A percentile compares a stretch with the other conserved stretches of the same genome.
phyloP scores from a whole-genome alignment of 1,140 invertebrate species.

The Psilanteris sp. region DNA sequence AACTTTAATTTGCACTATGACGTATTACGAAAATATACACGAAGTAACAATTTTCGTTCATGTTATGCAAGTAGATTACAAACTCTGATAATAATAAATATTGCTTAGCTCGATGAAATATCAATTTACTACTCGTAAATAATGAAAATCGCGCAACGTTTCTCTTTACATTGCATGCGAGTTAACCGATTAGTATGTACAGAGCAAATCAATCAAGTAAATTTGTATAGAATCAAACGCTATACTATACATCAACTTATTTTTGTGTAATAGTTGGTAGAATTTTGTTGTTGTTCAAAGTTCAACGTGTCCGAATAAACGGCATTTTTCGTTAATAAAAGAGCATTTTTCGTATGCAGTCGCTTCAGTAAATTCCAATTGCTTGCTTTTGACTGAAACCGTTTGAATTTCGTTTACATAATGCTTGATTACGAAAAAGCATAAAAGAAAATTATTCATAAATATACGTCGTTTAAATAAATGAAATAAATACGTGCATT shows the following conservation, averaged over 20 bases:
- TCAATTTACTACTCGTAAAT: slow-evolving; percentile 28
- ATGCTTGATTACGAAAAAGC: slow-evolving; percentile 14
- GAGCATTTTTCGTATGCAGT: slow-evolving; percentile 17
- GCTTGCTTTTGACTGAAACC: slow-evolving; percentile 13
- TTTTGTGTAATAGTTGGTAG: slow-evolving; percentile 21
- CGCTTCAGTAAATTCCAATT: slow-evolving; percentile 12
- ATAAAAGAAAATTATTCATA: slow-evolving; percentile 4
- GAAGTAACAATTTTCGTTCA: slow-evolving; percentile 3
- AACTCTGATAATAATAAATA: slow-evolving; percentile 38
- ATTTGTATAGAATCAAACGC: slow-evolving; percentile 39
- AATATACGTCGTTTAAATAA: neutral
- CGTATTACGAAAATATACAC: too few relatives aligned
- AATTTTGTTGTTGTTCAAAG: slow-evolving; percentile 41
- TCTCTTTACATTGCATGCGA: slow-evolving; percentile 31
- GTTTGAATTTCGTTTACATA: slow-evolving; percentile 16
- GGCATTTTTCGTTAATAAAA: slow-evolving; percentile 22
- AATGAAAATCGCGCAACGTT: slow-evolving; percentile 21
- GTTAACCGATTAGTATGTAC: slow-evolving; percentile 35
- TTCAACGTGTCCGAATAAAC: slow-evolving; percentile 3
- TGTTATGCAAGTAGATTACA: slow-evolving; percentile 8
- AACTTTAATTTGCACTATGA: too few relatives aligned
- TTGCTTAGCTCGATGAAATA: slow-evolving; percentile 39
- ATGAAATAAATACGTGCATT: neutral
- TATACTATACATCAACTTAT: slow-evolving; percentile 28
- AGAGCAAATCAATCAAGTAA: slow-evolving; percentile 34